These are phyloP conservation scores for Tipula helvola DNA, from an alignment of 2,888 invertebrate genomes.

Conservation along the genomic window DNA sequence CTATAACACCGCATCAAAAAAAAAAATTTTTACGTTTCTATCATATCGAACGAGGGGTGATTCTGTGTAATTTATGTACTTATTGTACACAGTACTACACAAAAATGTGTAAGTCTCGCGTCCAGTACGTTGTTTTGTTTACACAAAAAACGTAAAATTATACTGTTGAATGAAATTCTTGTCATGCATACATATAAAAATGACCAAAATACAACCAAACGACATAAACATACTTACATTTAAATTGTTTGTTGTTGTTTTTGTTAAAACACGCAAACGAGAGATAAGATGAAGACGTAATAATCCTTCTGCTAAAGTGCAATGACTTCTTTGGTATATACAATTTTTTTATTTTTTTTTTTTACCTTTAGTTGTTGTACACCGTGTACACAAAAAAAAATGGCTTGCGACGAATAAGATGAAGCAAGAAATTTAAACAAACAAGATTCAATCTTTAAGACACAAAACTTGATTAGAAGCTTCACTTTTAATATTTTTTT, in stretches of 20 bases:
- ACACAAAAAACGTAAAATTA: background rate
- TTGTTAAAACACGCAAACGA: background rate
- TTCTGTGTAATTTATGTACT: background rate
- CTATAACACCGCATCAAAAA: background rate
- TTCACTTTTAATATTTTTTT: background rate
- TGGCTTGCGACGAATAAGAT: background rate
- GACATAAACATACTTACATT: background rate
- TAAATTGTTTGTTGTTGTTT: background rate
- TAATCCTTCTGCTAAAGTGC: background rate
- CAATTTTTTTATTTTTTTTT: background rate
- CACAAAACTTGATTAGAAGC: background rate
- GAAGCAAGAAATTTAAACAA: background rate
- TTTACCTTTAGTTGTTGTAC: background rate
- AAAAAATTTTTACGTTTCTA: background rate
- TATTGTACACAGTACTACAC: background rate
- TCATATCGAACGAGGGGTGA: background rate
- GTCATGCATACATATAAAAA: background rate
- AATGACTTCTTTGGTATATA: background rate
- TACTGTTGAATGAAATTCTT: background rate
- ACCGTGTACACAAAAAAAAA: background rate
- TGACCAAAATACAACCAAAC: background rate
- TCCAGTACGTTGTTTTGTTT: background rate
- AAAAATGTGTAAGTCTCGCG: background rate
- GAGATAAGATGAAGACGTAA: background rate
- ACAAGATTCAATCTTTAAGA: background rate